Evolutionary conservation across 2,888 invertebrate genomes (phyloP).

Genomic region (Synanthedon tipuliformis): DNA sequence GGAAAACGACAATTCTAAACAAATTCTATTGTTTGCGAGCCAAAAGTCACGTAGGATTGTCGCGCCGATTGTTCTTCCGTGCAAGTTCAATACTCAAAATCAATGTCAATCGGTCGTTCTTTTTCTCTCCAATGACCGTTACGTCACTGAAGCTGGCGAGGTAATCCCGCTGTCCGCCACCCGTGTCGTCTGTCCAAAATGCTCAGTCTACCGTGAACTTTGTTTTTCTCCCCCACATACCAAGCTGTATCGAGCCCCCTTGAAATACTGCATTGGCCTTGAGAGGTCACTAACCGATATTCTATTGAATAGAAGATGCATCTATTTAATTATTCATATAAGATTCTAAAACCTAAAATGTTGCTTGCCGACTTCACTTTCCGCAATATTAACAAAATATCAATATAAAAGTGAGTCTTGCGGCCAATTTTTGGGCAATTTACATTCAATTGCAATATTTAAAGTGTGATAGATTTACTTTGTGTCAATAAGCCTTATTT

Average conservation of each 20-base stretch:
- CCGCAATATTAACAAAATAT: no score
- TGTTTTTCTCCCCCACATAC: conserved; percentile 3
- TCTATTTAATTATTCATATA: no score
- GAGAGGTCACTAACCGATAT: background rate
- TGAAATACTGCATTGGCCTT: background rate
- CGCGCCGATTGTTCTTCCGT: conserved; percentile 14
- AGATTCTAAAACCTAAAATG: no score
- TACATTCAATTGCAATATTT: no score
- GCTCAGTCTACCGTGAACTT: conserved; percentile 43
- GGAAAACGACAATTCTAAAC: background rate
- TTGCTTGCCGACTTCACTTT: no score
- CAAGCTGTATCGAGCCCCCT: background rate
- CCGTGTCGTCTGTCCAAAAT: conserved; percentile 34
- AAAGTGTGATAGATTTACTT: no score
- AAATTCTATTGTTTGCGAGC: conserved; percentile 9
- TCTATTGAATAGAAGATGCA: no score
- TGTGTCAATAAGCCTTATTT: no score
- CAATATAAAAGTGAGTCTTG: no score
- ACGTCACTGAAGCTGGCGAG: conserved; percentile 37
- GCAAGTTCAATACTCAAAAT: conserved; percentile 18
- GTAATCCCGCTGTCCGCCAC: conserved; percentile 25
- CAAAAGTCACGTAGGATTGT: conserved; percentile 7
- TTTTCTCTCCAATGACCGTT: conserved; percentile 20
- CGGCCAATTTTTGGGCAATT: no score
- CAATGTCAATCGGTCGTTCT: conserved; percentile 31